These are phyloP conservation scores for Cantharis lateralis DNA, from an alignment of 2,888 invertebrate species.

Conservation along the genomic window DNA sequence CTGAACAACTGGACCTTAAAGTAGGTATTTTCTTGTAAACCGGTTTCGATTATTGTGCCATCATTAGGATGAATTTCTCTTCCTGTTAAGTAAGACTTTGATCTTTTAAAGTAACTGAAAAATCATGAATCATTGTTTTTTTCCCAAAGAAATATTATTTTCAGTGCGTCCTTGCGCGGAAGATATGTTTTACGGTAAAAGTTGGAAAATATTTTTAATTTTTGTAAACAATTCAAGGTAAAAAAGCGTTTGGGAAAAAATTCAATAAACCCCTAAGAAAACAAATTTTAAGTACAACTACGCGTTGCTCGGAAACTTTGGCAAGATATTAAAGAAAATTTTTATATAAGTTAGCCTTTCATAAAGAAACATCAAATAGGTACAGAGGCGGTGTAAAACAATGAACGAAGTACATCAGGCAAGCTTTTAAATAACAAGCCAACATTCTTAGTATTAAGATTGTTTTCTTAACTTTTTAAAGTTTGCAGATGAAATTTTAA, in stretches of 20 bases:
- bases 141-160: background rate
- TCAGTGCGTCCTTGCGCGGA: background rate
- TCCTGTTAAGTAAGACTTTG: too few species aligned
- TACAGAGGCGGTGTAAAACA: conserved; percentile 45
- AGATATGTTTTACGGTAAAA: background rate
- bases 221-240: background rate
- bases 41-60: too few species aligned
- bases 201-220: background rate
- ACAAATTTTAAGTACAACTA: conserved; percentile 1
- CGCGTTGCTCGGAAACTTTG: conserved; percentile 11
- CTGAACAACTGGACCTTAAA: too few species aligned
- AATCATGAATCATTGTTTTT: too few species aligned
- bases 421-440: conserved; percentile 46
- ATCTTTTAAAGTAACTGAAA: too few species aligned
- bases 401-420: conserved; percentile 39
- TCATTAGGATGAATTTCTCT: too few species aligned
- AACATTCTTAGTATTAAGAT: conserved; percentile 50
- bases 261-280: background rate
- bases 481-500: conserved; percentile 49
- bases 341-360: conserved; percentile 51
- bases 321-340: conserved; percentile 51
- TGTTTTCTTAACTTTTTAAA: conserved; percentile 48
- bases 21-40: too few species aligned
- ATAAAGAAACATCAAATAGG: conserved; percentile 48
- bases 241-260: background rate